These are phyloP conservation scores for Sciurus carolinensis DNA, from an alignment of 2,797 vertebrate species.

Conservation along the genomic window DNA sequence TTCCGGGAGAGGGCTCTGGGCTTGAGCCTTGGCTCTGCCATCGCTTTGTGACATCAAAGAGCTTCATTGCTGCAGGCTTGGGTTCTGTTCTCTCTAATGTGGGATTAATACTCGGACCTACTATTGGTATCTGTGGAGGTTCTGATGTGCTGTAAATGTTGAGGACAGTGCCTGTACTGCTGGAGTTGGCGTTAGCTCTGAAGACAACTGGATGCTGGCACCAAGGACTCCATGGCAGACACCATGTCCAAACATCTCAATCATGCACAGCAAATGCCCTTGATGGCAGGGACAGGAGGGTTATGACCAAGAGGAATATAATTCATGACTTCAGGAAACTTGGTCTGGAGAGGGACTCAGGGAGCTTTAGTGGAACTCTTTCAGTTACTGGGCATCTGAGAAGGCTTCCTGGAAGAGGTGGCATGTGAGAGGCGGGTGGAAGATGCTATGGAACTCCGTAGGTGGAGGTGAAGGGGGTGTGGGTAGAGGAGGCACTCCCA, in stretches of 20 bases:
- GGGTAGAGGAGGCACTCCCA: neutral
- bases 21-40: neutral
- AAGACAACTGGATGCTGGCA: neutral
- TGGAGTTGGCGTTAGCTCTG: neutral
- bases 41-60: neutral
- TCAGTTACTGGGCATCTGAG: neutral
- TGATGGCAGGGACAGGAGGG: neutral
- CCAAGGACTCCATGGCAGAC: neutral
- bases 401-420: neutral
- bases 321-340: neutral
- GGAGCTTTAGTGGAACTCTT: neutral
- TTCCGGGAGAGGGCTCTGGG: neutral
- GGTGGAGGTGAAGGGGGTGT: neutral
- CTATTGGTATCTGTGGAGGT: neutral
- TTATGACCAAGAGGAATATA: neutral
- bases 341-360: neutral
- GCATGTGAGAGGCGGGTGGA: neutral
- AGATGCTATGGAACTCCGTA: neutral
- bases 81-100: neutral
- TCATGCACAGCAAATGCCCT: neutral
- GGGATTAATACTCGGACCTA: neutral
- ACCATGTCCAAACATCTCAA: neutral
- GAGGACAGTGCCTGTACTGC: rapidly evolving
- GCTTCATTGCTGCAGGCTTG: neutral
- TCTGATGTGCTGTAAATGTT: neutral